phyloP scores from a whole-genome alignment of 2,888 invertebrate genomes.

The Isoperla grammatica region DNA sequence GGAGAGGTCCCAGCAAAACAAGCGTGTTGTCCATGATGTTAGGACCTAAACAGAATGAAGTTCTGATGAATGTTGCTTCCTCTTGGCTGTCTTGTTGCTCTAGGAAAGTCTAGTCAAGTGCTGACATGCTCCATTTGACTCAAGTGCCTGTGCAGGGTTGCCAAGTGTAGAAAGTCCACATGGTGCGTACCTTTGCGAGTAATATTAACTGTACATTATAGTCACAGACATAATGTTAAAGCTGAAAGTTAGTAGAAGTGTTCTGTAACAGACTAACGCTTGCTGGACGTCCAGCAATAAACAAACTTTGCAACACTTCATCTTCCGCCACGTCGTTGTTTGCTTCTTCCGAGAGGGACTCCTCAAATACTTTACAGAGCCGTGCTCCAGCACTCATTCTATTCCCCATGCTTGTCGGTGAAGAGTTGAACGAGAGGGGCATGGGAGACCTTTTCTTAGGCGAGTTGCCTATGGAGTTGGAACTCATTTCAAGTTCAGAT shows the following conservation, averaged over 20 bases:
- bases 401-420: slow-evolving; percentile 32
- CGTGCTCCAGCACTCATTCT: slow-evolving; percentile 40
- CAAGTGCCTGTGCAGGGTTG: slow-evolving; percentile 5
- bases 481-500: neutral
- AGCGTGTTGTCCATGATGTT: too few species aligned
- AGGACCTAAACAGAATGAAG: too few species aligned
- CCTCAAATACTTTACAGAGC: slow-evolving; percentile 44
- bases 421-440: slow-evolving; percentile 7
- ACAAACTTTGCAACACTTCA: slow-evolving; percentile 24
- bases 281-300: slow-evolving; percentile 27
- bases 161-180: neutral
- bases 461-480: slow-evolving; percentile 1
- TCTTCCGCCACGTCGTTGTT: slow-evolving; percentile 26
- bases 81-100: neutral
- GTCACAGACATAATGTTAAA: slow-evolving; percentile 7
- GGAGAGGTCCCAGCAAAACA: too few species aligned
- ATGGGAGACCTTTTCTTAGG: slow-evolving; percentile 16
- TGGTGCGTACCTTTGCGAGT: slow-evolving; percentile 7
- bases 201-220: neutral
- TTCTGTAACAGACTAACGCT: slow-evolving; percentile 27
- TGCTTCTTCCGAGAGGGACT: slow-evolving; percentile 32
- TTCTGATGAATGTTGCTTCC: too few species aligned
- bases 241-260: slow-evolving; percentile 15
- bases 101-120: slow-evolving; percentile 1
- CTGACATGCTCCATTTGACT: slow-evolving; percentile 9